Evolutionary conservation across 2,888 invertebrate genomes (phyloP).

Genomic region (Cybosia mesomella): DNA sequence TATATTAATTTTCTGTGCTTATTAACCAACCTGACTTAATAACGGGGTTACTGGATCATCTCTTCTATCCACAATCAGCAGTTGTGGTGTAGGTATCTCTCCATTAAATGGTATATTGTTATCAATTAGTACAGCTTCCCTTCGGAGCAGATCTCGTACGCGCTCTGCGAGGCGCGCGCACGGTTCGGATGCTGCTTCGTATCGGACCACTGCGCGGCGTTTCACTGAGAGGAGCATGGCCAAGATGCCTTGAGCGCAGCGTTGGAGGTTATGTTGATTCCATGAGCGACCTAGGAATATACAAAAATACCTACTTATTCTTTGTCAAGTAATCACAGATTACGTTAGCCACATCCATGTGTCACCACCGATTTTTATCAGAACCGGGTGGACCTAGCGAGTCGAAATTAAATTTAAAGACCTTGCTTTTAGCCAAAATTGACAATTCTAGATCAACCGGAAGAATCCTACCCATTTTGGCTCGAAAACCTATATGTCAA

Average conservation of each 20-base stretch:
- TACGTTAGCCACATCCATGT: too few relatives aligned
- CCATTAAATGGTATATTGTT: constrained; percentile 93
- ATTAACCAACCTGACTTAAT: constrained; percentile 90
- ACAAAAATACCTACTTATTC: not conserved
- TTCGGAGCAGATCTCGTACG: constrained; percentile 93
- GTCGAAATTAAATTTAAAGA: too few relatives aligned
- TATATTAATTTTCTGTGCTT: too few relatives aligned
- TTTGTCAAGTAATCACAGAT: not conserved
- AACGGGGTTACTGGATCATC: constrained; percentile 99
- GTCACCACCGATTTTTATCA: too few relatives aligned
- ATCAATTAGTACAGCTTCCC: constrained; percentile 96
- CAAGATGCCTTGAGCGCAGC: constrained; percentile 94
- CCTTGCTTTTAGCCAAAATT: too few relatives aligned
- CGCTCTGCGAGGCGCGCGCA: constrained; percentile 95
- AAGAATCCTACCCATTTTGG: too few relatives aligned
- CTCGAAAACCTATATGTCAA: too few relatives aligned
- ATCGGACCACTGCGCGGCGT: constrained; percentile 95
- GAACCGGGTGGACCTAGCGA: too few relatives aligned
- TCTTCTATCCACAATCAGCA: constrained; percentile 96
- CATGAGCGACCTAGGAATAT: constrained; percentile 88
- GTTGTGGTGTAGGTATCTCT: constrained; percentile 91
- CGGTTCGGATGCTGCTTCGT: constrained; percentile 94
- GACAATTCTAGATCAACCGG: too few relatives aligned
- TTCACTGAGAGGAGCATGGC: constrained; percentile 96
- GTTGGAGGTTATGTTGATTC: constrained; percentile 91